phyloP scores from a whole-genome alignment of 2,797 vertebrate species.

The Danio jaintianensis region DNA sequence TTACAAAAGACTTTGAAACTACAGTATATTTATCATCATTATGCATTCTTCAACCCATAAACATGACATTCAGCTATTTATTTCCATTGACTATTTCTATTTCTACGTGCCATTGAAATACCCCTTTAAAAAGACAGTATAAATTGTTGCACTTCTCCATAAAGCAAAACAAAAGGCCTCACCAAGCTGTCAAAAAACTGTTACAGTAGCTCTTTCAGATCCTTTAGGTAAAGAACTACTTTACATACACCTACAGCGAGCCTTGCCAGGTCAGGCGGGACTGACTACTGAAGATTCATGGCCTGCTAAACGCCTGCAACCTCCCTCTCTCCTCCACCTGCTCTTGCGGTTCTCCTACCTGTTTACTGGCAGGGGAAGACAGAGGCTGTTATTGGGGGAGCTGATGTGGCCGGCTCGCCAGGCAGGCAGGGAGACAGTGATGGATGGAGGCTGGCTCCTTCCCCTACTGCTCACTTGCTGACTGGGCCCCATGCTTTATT shows the following conservation, averaged over 20 bases:
- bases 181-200: background rate
- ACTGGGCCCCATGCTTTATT: constrained; percentile 91
- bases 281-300: constrained; percentile 69
- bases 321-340: constrained; percentile 33
- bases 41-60: no score
- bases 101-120: no score
- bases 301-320: constrained; percentile 63
- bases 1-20: no score
- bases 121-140: background rate
- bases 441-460: constrained; percentile 84
- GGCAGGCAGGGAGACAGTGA: constrained; percentile 84
- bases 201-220: background rate
- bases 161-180: background rate
- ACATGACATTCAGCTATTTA: no score
- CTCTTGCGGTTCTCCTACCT: constrained; percentile 64
- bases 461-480: constrained; percentile 87
- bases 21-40: no score
- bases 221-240: constrained; percentile 25
- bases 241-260: constrained; percentile 27
- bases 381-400: constrained; percentile 79
- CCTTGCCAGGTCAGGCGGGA: constrained; percentile 55
- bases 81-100: no score
- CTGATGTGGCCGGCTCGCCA: constrained; percentile 77
- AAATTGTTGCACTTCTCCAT: background rate
- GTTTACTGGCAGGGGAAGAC: constrained; percentile 77